A percentile compares a stretch with the other conserved stretches of the same genome.
phyloP scores from a whole-genome alignment of 1,140 invertebrate genomes.

The Sogatella furcifera region DNA sequence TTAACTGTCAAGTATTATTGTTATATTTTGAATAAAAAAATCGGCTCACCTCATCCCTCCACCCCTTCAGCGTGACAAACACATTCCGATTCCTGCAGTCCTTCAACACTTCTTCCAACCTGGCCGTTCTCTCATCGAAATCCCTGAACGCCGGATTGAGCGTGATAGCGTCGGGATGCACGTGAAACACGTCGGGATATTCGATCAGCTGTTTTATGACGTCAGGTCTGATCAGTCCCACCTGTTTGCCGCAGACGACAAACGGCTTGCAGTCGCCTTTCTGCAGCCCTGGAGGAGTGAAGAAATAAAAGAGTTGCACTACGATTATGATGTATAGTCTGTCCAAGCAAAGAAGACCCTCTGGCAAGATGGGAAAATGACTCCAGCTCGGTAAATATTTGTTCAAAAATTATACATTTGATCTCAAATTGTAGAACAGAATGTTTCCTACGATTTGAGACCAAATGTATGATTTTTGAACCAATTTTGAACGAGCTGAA shows the following conservation, averaged over 20 bases:
- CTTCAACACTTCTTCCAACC: conserved; percentile 67
- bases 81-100: conserved; percentile 52
- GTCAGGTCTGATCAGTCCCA: conserved; percentile 73
- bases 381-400: too few species aligned
- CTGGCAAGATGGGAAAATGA: too few species aligned
- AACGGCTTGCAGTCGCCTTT: conserved; percentile 72
- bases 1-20: too few species aligned
- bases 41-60: conserved; percentile 71
- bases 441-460: too few species aligned
- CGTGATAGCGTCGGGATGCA: conserved; percentile 51
- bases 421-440: too few species aligned
- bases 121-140: conserved; percentile 63
- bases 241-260: conserved; percentile 74
- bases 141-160: conserved; percentile 75
- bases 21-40: not conserved
- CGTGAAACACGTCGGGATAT: conserved; percentile 63
- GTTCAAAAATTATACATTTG: too few species aligned
- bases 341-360: too few species aligned
- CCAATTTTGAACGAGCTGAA: too few species aligned
- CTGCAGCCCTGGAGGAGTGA: conserved; percentile 48
- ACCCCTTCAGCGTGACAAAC: conserved; percentile 66
- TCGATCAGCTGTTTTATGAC: conserved; percentile 64
- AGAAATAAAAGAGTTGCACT: too few species aligned
- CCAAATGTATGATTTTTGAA: too few species aligned
- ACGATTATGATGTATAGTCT: too few species aligned